Evolutionary conservation across 2,888 invertebrate genomes (phyloP).

Genomic region (Amiota mariae): DNA sequence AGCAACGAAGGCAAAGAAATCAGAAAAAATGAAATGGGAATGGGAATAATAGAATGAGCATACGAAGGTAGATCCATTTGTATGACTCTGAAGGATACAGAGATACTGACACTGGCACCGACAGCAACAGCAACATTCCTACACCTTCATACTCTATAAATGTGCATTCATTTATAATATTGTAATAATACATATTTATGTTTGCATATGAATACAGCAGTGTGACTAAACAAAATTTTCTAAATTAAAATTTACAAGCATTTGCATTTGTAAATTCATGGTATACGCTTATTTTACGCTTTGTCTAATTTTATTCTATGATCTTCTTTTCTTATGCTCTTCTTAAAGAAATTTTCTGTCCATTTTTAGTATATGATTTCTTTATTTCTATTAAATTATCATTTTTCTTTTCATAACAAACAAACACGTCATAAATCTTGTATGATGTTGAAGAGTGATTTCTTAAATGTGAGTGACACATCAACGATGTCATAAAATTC

Average conservation of each 20-base stretch:
- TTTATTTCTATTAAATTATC: too few relatives aligned
- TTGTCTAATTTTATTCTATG: constrained; percentile 24
- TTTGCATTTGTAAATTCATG: constrained; percentile 60
- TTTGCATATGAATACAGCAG: constrained; percentile 54
- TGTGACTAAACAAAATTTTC: constrained; percentile 36
- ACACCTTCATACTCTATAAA: not conserved
- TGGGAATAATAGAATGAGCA: not conserved
- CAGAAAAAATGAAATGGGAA: not conserved
- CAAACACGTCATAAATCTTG: not conserved
- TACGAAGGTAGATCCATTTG: too few relatives aligned
- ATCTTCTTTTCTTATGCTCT: constrained; percentile 27
- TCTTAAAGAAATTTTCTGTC: not conserved
- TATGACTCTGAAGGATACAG: too few relatives aligned
- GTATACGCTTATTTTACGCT: constrained; percentile 22
- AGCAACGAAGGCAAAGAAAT: not conserved
- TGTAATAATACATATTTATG: constrained; percentile 21
- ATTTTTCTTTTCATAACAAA: too few relatives aligned
- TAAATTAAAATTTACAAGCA: constrained; percentile 63
- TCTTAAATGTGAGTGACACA: not conserved
- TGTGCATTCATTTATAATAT: too few relatives aligned
- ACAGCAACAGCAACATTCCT: not conserved
- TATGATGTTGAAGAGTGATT: not conserved
- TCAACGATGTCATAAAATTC: constrained; percentile 1
- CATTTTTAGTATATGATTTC: too few relatives aligned
- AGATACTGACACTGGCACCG: too few relatives aligned